Base-by-base conservation (phyloP, 30 jellyfish, hydroid and myxozoan genomes). In the Turritopsis dohrnii region DNA sequence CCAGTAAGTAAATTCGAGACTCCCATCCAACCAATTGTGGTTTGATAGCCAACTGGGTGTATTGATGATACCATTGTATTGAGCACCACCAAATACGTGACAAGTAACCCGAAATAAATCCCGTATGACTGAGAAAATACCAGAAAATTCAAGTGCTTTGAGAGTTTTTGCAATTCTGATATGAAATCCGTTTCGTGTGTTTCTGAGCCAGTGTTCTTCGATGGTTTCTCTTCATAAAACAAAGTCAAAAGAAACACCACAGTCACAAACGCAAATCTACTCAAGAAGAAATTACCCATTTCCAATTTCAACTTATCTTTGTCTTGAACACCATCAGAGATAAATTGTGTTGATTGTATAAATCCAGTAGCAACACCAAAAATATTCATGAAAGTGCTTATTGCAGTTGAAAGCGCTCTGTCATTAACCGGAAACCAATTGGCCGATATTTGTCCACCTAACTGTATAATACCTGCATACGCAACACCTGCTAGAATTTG, bases 281-380 rank as follows among this genome's bases (percentile, higher is more conserved):
- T 28, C 90, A 84, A 27, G 52, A 84, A 76, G 19, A 89, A 75
- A 28, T 60, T n/a, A 16, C 84, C 54, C 18, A 89, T 53, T 19
- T 93, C 93, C 9, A 71, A 84, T 54, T 74, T 26, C 52, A 85
- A 81, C 24, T 8, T 71, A 71, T 52, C 69, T 18, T 74, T 79
- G 29, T 89, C 89, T 41, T 41, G 5, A 1, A 54, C 31, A 1
- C 90, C 29, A 69, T 77, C 86, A 0, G 89, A 87, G 21, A 89
- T 87, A 84, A 79, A 60, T 5, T 77, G 18, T 7, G 96, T 84
- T 0, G 93, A 86, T 81, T 89, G 96, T 16, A 89, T 31, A 72
- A 84, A 89, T 22, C 93, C 96, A n/a, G 84, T 82, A 21, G 90
- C 96, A n/a, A 84, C 93, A 23, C 96, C 96, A 0, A 89, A 86